A percentile compares a stretch with the other conserved stretches of the same genome.
Conservation (phyloP, 1,140 invertebrate species). For the Zaprionus ornatus region DNA sequence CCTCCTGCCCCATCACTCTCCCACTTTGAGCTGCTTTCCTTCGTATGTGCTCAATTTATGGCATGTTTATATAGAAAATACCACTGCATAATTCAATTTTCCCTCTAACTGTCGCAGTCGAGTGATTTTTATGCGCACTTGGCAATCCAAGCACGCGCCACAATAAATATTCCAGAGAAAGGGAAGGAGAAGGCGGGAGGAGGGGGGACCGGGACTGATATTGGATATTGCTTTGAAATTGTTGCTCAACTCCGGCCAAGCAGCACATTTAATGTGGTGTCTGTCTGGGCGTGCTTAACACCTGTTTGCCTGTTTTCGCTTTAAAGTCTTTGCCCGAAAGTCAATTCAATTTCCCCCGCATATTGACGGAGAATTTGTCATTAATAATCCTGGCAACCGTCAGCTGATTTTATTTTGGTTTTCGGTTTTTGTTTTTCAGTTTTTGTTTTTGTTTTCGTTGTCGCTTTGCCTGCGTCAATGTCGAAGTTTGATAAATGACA, state of each 20-base stretch:
- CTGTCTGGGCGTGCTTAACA: slow-evolving; percentile 45
- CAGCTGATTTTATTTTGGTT: slow-evolving; percentile 63
- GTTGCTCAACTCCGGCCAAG: slow-evolving; percentile 37
- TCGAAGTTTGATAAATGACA: slow-evolving; percentile 73
- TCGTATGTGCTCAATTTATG: slow-evolving; percentile 58
- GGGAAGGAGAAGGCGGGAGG: not conserved
- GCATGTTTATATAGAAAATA: slow-evolving; percentile 47
- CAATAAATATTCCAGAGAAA: slow-evolving; percentile 59
- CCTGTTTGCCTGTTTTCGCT: slow-evolving; percentile 40
- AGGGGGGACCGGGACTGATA: not conserved
- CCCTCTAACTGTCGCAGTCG: slow-evolving; percentile 39
- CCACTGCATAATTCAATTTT: slow-evolving; percentile 71
- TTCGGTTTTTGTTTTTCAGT: slow-evolving; percentile 4
- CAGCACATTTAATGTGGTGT: slow-evolving; percentile 35
- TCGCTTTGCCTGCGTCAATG: slow-evolving; percentile 35
- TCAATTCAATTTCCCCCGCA: not conserved
- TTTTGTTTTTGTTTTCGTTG: slow-evolving; percentile 52
- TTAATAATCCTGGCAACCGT: slow-evolving; percentile 58
- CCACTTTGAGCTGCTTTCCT: not conserved
- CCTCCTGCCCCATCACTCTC: not conserved
- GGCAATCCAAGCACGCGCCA: slow-evolving; percentile 60
- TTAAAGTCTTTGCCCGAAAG: slow-evolving; percentile 19
- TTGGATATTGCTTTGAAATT: slow-evolving; percentile 64
- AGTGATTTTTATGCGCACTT: slow-evolving; percentile 67
- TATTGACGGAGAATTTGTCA: slow-evolving; percentile 31